A percentile compares a stretch with the other conserved stretches of the same genome.
Evolutionary conservation across 2,113 vertebrate genomes (phyloP).

Genomic region (Halcyon senegalensis): DNA sequence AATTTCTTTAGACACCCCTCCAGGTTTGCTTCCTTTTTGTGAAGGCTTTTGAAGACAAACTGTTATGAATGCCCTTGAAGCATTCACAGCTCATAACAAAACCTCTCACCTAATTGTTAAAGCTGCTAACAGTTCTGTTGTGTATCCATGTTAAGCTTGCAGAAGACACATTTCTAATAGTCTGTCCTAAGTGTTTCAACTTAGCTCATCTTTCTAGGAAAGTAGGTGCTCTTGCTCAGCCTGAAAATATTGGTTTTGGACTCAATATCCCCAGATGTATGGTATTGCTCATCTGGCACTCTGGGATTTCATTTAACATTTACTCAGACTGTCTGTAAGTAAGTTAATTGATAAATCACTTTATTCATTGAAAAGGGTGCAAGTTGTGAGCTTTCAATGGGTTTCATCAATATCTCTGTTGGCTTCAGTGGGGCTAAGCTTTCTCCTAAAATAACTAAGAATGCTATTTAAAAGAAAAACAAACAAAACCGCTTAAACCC

Average conservation of each 20-base stretch:
- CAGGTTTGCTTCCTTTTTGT: conserved; percentile 17
- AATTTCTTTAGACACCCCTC: background rate
- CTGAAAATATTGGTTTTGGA: background rate
- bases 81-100: background rate
- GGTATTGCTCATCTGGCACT: background rate
- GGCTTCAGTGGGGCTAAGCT: background rate
- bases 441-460: background rate
- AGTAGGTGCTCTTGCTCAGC: background rate
- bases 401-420: background rate
- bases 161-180: background rate
- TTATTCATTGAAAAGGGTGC: background rate
- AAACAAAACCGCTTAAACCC: background rate
- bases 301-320: background rate
- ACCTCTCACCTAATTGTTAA: background rate
- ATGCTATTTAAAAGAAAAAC: background rate
- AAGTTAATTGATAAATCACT: background rate
- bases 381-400: background rate
- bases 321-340: background rate
- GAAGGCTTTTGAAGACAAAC: background rate
- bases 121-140: background rate
- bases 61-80: background rate
- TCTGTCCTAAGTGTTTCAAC: background rate
- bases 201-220: background rate
- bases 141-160: background rate
- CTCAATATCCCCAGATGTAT: background rate